These are phyloP conservation scores for Hirtodrosophila confusa DNA, from an alignment of 2,888 invertebrate genomes.

Conservation along the genomic window DNA sequence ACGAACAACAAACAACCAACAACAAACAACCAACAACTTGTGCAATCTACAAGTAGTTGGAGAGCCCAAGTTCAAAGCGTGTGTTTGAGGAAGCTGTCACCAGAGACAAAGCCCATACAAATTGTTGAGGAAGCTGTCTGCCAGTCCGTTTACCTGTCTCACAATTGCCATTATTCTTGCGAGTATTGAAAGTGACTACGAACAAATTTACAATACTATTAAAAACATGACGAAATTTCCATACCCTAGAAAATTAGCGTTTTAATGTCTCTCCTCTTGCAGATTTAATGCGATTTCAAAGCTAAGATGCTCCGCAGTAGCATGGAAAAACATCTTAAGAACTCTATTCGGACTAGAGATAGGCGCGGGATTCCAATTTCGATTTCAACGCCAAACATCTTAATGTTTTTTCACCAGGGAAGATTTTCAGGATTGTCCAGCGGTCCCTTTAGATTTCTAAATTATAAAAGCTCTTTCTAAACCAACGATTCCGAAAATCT, in stretches of 20 bases:
- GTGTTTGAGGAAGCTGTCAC: constrained; percentile 76
- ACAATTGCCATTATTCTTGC: constrained; percentile 74
- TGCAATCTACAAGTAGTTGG: constrained; percentile 33
- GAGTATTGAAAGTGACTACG: constrained; percentile 58
- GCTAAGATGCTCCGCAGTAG: too few relatives aligned
- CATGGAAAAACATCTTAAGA: too few relatives aligned
- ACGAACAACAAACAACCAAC: not conserved
- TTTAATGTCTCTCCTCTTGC: not conserved
- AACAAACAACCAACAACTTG: constrained; percentile 40
- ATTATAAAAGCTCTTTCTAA: too few relatives aligned
- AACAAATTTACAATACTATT: constrained; percentile 4
- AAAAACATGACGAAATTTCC: constrained; percentile 5
- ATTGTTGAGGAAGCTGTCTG: constrained; percentile 69
- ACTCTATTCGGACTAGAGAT: too few relatives aligned
- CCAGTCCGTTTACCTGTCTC: constrained; percentile 60
- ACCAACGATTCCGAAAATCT: too few relatives aligned
- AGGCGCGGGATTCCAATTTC: too few relatives aligned
- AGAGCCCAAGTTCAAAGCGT: constrained; percentile 70
- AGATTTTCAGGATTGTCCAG: too few relatives aligned
- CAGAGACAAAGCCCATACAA: constrained; percentile 70
- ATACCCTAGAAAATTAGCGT: constrained; percentile 21
- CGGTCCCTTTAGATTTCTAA: too few relatives aligned
- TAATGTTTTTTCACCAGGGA: too few relatives aligned
- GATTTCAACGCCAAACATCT: too few relatives aligned
- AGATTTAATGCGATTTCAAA: too few relatives aligned